Conservation (phyloP, 2,113 vertebrate genomes). For the Callipepla squamata region DNA sequence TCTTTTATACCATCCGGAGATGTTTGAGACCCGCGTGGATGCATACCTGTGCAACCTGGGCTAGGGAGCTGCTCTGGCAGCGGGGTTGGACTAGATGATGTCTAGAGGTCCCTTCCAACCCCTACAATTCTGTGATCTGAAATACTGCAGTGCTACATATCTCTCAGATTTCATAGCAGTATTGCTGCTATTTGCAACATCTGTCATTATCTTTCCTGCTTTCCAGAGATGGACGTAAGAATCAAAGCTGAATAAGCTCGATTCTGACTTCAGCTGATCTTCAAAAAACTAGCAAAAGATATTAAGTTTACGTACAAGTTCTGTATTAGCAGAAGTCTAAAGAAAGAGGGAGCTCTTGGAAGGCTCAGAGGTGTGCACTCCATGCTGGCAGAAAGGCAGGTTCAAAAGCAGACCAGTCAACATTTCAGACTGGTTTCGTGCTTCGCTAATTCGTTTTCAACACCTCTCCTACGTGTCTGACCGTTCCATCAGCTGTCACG, state of each 20-base stretch:
- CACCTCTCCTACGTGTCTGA: not conserved
- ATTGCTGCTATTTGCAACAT: fast-evolving
- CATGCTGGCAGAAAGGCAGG: not conserved
- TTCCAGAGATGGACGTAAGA: not conserved
- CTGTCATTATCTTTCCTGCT: not conserved
- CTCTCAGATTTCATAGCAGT: not conserved
- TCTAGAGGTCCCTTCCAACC: too few relatives aligned
- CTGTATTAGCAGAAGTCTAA: not conserved
- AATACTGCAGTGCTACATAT: fast-evolving
- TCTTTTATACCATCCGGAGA: too few relatives aligned
- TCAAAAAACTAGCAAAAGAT: not conserved
- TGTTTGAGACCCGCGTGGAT: too few relatives aligned
- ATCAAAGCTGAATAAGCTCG: too few relatives aligned
- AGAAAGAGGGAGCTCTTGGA: not conserved
- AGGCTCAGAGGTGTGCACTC: not conserved
- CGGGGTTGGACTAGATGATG: too few relatives aligned
- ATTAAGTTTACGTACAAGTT: not conserved
- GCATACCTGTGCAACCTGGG: too few relatives aligned
- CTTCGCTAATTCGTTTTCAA: not conserved
- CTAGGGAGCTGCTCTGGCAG: too few relatives aligned
- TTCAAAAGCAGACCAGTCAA: not conserved
- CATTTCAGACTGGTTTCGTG: not conserved
- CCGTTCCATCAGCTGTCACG: not conserved
- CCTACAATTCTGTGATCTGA: too few relatives aligned
- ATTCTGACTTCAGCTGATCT: not conserved